These are phyloP conservation scores for Protonibea diacanthus DNA, from an alignment of 2,797 vertebrate genomes.

Conservation along the genomic window DNA sequence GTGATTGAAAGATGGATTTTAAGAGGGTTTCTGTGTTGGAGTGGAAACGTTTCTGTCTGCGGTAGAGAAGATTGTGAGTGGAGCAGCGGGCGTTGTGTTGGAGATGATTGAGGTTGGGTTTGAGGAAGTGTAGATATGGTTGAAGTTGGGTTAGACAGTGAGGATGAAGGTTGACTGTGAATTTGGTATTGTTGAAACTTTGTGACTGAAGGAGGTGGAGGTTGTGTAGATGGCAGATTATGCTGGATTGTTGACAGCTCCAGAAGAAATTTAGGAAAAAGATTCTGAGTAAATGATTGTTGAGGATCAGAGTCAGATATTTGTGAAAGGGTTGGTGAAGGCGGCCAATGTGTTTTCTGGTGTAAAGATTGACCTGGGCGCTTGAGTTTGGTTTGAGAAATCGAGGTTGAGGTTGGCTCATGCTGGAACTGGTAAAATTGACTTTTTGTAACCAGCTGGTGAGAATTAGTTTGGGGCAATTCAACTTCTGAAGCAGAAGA, in stretches of 20 bases:
- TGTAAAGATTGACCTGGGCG: background rate
- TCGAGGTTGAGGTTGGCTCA: slow-evolving; percentile 14
- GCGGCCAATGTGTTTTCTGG: slow-evolving; percentile 18
- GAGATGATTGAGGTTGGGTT: slow-evolving; percentile 30
- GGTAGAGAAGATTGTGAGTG: slow-evolving; percentile 6
- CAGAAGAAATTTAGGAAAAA: slow-evolving; percentile 50
- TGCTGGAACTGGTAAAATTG: background rate
- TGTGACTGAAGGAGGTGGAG: slow-evolving; percentile 5
- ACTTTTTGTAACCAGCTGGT: background rate
- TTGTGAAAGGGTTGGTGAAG: slow-evolving; percentile 21
- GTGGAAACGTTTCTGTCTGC: slow-evolving; percentile 25
- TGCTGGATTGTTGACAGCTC: slow-evolving; percentile 32
- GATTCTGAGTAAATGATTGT: slow-evolving; percentile 22
- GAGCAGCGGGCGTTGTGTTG: slow-evolving; percentile 21
- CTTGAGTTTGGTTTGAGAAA: slow-evolving; percentile 17
- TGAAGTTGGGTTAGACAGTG: background rate
- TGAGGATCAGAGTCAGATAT: slow-evolving; percentile 14
- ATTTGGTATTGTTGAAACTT: slow-evolving; percentile 10
- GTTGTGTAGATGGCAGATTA: slow-evolving; percentile 15
- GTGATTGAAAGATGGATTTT: slow-evolving; percentile 23
- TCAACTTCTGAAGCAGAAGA: slow-evolving; percentile 25
- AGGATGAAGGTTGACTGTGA: background rate
- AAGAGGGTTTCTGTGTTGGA: slow-evolving; percentile 16
- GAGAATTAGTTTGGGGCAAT: background rate
- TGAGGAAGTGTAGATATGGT: slow-evolving; percentile 8